Evolutionary conservation across 1,140 invertebrate species (phyloP), one percentile per base, ranked within the genome.

Genomic region (Calliopsis andreniformis): DNA sequence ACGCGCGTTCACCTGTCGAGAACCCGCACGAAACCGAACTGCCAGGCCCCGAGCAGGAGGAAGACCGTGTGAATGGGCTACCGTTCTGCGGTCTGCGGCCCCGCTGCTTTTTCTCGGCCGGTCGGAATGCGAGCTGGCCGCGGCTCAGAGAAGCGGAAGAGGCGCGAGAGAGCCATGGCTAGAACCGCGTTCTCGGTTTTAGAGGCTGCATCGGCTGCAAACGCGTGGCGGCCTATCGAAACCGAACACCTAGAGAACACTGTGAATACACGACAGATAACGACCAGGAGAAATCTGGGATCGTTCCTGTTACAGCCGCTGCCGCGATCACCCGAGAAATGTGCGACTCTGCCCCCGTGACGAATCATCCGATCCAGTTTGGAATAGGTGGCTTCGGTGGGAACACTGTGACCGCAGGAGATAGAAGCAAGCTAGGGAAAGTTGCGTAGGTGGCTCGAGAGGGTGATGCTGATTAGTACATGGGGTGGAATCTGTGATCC

Each of bases 21-120:
- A 42, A 32, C 49, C 61, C 53, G 43, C 72, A 30, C 66, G 70
- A 79, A 82, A 70, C 55, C 70, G 51, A 82, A 55, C 63, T 43
- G 53, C 35, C 47, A 61, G 64, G 56, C 47, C 10, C 45, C 67
- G 39, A 55, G 62, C 56, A 61, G 43, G 70, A 68, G 51, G 61
- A 70, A 81, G 80, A 80, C 73, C 87, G 88, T 89, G 88, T 87
- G 88, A 89, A 89, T 89, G 88, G 88, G 88, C 88, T 89, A 89
- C 88, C 84, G 88, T 89, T 88, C 82, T 87, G 88, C 80, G 88
- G 88, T 89, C 84, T 73, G 76, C 72, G 78, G 71, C 70, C 59
- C 53, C 68, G 78, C 80, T n/a, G n/a, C 64, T 87, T 85, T 86
- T 87, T 84, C 78, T 82, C 80, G 82, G n/a, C 83, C 77, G 86